These are phyloP conservation scores for Thera britannica DNA, from an alignment of 2,888 invertebrate species.

Conservation along the genomic window DNA sequence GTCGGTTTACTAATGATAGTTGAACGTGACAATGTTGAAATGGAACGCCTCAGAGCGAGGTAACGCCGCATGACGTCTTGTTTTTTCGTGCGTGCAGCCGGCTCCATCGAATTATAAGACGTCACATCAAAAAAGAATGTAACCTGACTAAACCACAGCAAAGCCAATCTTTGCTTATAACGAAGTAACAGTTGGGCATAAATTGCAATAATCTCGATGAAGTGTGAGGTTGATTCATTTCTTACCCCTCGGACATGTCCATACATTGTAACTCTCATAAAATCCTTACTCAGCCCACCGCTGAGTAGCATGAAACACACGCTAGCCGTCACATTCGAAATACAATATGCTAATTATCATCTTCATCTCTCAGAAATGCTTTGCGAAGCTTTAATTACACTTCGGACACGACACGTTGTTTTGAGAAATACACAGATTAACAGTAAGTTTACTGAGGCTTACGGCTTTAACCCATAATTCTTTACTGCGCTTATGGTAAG, in stretches of 20 bases:
- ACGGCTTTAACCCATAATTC: slow-evolving; percentile 26
- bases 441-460: slow-evolving; percentile 19
- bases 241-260: slow-evolving; percentile 55
- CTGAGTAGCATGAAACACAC: slow-evolving; percentile 74
- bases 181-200: background rate
- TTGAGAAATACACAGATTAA: slow-evolving; percentile 62
- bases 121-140: background rate
- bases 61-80: no score
- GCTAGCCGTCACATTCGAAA: slow-evolving; percentile 82
- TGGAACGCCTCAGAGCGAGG: no score
- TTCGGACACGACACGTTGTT: slow-evolving; percentile 80
- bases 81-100: no score
- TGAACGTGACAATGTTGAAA: no score
- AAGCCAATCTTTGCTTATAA: background rate
- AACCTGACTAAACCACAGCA: background rate
- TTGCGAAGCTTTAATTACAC: slow-evolving; percentile 80
- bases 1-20: no score
- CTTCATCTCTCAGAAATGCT: slow-evolving; percentile 82
- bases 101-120: no score
- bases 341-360: slow-evolving; percentile 84
- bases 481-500: slow-evolving; percentile 53
- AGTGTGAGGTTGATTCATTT: slow-evolving; percentile 17
- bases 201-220: slow-evolving; percentile 13
- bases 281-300: slow-evolving; percentile 72
- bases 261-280: slow-evolving; percentile 61